These are phyloP conservation scores for Octonoba sinensis DNA, from an alignment of 2,888 invertebrate species.

Conservation along the genomic window DNA sequence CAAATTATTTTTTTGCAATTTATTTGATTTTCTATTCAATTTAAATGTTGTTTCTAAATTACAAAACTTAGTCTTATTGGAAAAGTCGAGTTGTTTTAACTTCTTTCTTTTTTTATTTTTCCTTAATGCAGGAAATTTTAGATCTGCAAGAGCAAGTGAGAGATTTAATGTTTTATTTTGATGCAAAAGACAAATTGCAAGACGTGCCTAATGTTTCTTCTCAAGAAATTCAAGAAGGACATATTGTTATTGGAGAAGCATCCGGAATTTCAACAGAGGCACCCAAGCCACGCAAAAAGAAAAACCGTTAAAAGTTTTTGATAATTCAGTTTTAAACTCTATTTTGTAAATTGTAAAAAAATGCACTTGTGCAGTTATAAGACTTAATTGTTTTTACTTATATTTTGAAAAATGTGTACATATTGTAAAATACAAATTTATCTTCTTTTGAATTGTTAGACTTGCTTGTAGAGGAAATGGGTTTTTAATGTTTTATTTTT, in stretches of 20 bases:
- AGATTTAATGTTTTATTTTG: constrained; percentile 97
- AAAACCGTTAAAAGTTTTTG: constrained; percentile 25
- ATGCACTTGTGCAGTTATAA: no score
- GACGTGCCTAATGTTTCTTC: constrained; percentile 65
- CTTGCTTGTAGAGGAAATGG: no score
- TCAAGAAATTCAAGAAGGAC: constrained; percentile 66
- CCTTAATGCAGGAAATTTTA: constrained; percentile 77
- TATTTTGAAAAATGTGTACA: no score
- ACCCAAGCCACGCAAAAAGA: constrained; percentile 44
- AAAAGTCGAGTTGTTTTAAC: no score
- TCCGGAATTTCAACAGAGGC: constrained; percentile 29
- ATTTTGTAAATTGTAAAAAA: neutral
- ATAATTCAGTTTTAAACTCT: neutral
- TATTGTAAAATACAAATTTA: no score
- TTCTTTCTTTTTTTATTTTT: neutral
- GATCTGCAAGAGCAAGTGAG: constrained; percentile 92
- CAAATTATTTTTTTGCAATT: no score
- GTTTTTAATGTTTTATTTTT: no score
- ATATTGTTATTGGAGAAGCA: constrained; percentile 64
- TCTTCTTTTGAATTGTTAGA: no score
- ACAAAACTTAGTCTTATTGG: no score
- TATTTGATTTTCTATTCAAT: no score
- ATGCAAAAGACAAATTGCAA: constrained; percentile 80
- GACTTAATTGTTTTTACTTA: no score
- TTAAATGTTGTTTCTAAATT: no score